Evolutionary conservation across 2,113 vertebrate species (phyloP).

Genomic region (Notechis scutatus): DNA sequence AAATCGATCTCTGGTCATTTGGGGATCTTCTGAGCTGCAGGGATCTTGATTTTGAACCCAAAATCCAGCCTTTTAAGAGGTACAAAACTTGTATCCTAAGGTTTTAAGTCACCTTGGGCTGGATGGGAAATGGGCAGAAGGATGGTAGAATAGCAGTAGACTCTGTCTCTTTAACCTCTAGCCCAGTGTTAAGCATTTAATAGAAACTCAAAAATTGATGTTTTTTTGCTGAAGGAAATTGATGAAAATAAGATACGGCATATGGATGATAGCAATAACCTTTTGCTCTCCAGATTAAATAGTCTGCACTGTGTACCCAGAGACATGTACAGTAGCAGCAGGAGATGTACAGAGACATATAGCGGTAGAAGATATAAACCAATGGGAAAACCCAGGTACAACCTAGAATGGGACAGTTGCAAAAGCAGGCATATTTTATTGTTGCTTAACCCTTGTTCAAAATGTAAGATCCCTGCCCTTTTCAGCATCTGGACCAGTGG

Average conservation of each 20-base stretch:
- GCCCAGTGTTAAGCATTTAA: background rate
- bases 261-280: background rate
- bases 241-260: background rate
- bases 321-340: background rate
- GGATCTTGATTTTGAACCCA: background rate
- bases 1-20: background rate
- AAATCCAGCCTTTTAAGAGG: background rate
- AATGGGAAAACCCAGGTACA: background rate
- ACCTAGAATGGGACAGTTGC: background rate
- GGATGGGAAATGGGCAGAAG: background rate
- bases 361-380: background rate
- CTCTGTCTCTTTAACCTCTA: background rate
- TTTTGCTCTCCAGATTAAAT: background rate
- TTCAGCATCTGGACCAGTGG: background rate
- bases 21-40: background rate
- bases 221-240: background rate
- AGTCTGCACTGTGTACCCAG: background rate
- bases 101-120: background rate
- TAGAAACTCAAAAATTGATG: background rate
- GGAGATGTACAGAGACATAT: background rate
- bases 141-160: background rate
- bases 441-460: background rate
- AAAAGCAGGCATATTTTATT: background rate
- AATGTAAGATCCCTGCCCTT: background rate
- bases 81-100: background rate